Base-by-base conservation (phyloP, 1,140 invertebrate species). In the Polyergus mexicanus region DNA sequence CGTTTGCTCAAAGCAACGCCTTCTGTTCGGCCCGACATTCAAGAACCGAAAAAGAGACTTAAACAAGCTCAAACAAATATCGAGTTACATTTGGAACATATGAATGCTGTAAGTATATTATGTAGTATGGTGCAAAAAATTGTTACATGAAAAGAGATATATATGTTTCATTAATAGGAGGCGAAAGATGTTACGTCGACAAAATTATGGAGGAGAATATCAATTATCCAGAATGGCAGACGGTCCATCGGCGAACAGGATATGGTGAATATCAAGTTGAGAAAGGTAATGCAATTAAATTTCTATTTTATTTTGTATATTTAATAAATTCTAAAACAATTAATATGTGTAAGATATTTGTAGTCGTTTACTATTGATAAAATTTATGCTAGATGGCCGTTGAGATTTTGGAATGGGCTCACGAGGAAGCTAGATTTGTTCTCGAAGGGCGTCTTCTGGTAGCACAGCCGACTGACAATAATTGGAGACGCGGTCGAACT, bases 1-100 rank as follows among this genome's bases (percentile, higher is more conserved):
- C 97, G 99, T 75, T 95, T 99, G 76, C 97, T 98, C 89, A 99
- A 99, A 96, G 98, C 98, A n/a, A 99, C 98, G 5, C 97, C 98
- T 0, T 94, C 96, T 2, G 91, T 94, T 41, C 90, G 92, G 32
- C 71, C 91, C 19, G 94, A 89, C 96, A 98, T 95, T 90, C 97
- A 98, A 89, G 96, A 97, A 60, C 97, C 97, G 72, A 96, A 97
- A 80, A 97, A 97, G 87, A 96, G 96, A 89, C 96, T 99, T 7
- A 96, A 97, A 85, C 97, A 98, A 89, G 98, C 98, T 16, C 98
- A 98, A 94, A 97, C 97, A 88, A 98, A 98, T 94, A 98, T 99
- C 76, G 98, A 99, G 94, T 96, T 98, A 80, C 98, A 99, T 93
- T 96, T 99, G 84, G 98, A 98, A 93, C 98, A 99, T 92, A 99